These are phyloP conservation scores for Tortricodes alternella DNA, from an alignment of 2,888 invertebrate species.

Conservation along the genomic window DNA sequence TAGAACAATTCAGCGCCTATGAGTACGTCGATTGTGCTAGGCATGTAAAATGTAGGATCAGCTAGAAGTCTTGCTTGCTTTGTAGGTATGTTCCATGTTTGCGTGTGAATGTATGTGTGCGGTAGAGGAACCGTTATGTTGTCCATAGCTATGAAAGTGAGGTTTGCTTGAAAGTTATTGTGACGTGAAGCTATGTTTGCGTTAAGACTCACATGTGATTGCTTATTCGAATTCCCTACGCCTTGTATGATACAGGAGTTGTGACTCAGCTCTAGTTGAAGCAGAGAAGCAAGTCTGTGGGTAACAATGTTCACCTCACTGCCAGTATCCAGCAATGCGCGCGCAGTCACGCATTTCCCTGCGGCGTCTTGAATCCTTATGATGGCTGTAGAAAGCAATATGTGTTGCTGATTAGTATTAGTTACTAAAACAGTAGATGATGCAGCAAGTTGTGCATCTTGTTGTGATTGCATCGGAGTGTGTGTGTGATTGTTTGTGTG, in stretches of 20 bases:
- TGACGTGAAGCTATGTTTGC: not conserved
- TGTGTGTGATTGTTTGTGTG: too few species aligned
- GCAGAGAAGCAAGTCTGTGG: slow-evolving; percentile 5
- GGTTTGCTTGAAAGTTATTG: not conserved
- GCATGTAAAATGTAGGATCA: slow-evolving; percentile 31
- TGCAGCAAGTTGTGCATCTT: not conserved
- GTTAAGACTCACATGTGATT: slow-evolving; percentile 3
- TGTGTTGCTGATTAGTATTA: not conserved
- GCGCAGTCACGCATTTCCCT: slow-evolving; percentile 9
- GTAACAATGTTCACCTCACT: slow-evolving; percentile 14
- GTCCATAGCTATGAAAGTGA: slow-evolving; percentile 23
- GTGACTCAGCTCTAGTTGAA: slow-evolving; percentile 6
- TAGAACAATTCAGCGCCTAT: slow-evolving; percentile 31
- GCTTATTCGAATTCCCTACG: not conserved
- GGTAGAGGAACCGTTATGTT: slow-evolving; percentile 26
- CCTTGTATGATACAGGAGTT: slow-evolving; percentile 10
- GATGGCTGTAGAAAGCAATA: slow-evolving; percentile 23
- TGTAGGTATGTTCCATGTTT: slow-evolving; percentile 16
- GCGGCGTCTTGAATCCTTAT: slow-evolving; percentile 26
- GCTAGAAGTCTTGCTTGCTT: slow-evolving; percentile 14
- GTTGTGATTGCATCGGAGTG: too few species aligned
- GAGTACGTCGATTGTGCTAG: slow-evolving; percentile 30
- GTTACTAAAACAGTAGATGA: not conserved
- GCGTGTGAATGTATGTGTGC: slow-evolving; percentile 9
- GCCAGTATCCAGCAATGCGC: slow-evolving; percentile 6